phyloP scores from a whole-genome alignment of 2,797 vertebrate genomes.

The Acipenser ruthenus region DNA sequence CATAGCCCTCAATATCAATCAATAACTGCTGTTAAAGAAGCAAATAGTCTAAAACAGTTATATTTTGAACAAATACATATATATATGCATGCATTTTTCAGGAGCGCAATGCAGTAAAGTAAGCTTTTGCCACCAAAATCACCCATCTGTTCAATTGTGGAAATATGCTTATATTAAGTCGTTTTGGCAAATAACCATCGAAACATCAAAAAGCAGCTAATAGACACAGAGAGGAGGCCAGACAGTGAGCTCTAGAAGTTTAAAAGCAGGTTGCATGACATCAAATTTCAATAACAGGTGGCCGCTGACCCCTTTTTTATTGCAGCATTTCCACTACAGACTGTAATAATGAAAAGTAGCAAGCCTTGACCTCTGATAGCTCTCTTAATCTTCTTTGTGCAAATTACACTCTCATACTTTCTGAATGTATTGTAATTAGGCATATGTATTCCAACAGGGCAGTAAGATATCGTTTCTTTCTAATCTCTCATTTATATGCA shows the following conservation, averaged over 20 bases:
- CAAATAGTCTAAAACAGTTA: too few species aligned
- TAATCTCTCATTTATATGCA: conserved; percentile 89
- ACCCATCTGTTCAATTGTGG: neutral
- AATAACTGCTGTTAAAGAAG: too few species aligned
- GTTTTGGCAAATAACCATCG: neutral
- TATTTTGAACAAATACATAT: too few species aligned
- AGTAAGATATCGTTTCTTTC: conserved; percentile 66
- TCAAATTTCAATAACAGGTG: conserved; percentile 39
- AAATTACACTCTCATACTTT: conserved; percentile 71
- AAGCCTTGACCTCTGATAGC: conserved; percentile 61
- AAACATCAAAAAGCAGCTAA: neutral
- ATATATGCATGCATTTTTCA: too few species aligned
- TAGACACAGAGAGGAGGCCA: neutral
- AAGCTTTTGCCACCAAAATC: too few species aligned
- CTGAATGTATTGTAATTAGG: conserved; percentile 81
- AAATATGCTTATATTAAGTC: neutral
- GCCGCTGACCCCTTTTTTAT: conserved; percentile 34
- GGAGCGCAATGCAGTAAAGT: too few species aligned
- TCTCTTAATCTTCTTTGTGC: conserved; percentile 74
- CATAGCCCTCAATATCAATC: too few species aligned
- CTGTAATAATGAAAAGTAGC: conserved; percentile 44
- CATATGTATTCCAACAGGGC: conserved; percentile 71
- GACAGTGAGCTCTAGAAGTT: conserved; percentile 10
- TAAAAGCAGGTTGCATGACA: conserved; percentile 24
- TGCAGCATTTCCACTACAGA: conserved; percentile 46